Percentiles rank a stretch among this genome's conserved stretches.
These are phyloP conservation scores for Cynoglossus semilaevis DNA, from an alignment of 2,113 vertebrate genomes.

Conservation along the genomic window DNA sequence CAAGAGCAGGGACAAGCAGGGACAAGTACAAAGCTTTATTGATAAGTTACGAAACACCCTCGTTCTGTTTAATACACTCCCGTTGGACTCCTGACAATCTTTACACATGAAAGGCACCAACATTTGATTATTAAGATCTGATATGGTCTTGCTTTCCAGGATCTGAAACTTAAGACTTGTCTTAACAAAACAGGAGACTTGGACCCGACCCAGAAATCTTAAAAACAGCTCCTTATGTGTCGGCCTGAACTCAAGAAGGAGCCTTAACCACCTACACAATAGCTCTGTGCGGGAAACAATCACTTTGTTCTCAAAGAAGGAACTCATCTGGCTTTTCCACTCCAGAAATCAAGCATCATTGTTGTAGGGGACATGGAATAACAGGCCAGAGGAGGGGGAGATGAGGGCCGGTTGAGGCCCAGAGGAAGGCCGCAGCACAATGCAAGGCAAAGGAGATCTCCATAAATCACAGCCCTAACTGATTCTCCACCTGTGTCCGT, in stretches of 20 bases:
- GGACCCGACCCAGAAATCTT: not conserved
- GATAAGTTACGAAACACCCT: not conserved
- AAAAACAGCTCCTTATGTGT: constrained; percentile 5
- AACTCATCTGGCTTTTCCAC: constrained; percentile 50
- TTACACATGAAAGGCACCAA: not conserved
- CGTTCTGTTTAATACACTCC: not conserved
- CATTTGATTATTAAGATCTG: not conserved
- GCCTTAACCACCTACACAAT: constrained; percentile 27
- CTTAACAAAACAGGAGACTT: not conserved
- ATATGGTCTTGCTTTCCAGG: not conserved
- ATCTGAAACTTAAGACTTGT: not conserved
- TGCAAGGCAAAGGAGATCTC: constrained; percentile 51
- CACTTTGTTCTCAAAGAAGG: constrained; percentile 32
- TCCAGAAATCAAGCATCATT: constrained; percentile 51
- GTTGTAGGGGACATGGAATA: constrained; percentile 49
- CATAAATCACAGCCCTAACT: constrained; percentile 69
- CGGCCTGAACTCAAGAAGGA: constrained; percentile 18
- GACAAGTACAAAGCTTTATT: not conserved
- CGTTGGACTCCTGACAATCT: not conserved
- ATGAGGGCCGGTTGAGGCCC: constrained; percentile 43
- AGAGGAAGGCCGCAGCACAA: constrained; percentile 69
- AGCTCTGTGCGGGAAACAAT: constrained; percentile 37
- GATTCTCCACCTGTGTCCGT: constrained; percentile 74
- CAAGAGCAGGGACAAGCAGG: not conserved
- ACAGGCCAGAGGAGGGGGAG: constrained; percentile 31